Evolutionary conservation across 2,797 vertebrate species (phyloP).

Genomic region (Triplophysa yarkandensis): DNA sequence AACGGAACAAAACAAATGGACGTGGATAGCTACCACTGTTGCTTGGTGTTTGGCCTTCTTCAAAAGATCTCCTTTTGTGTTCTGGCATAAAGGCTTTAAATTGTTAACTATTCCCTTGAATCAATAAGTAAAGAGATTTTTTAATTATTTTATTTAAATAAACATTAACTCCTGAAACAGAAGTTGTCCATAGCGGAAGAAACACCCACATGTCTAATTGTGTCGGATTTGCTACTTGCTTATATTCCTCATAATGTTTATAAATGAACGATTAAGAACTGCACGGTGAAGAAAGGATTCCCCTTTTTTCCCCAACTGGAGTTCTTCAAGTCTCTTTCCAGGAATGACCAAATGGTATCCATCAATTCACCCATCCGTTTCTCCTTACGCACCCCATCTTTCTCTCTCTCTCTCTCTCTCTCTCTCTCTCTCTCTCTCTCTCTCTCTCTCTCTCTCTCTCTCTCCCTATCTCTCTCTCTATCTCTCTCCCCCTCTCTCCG

Average conservation of each 20-base stretch:
- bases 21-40: no score
- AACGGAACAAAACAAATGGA: no score
- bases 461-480: not conserved
- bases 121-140: no score
- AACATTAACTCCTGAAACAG: not conserved
- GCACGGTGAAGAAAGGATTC: constrained; percentile 27
- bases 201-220: not conserved
- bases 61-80: no score
- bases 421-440: constrained; percentile 1
- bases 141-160: no score
- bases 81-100: no score
- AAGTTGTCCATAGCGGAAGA: not conserved
- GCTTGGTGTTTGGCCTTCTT: no score
- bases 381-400: not conserved
- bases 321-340: constrained; percentile 36
- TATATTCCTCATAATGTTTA: constrained; percentile 2
- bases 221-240: not conserved
- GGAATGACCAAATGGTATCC: constrained; percentile 46
- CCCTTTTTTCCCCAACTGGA: not conserved
- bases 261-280: constrained; percentile 18
- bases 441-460: not conserved
- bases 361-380: constrained; percentile 43
- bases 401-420: constrained; percentile 8
- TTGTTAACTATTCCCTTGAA: no score
- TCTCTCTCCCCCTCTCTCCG: constrained; percentile 2